Base-by-base conservation (phyloP, 2,113 vertebrate species). In the Dipodomys ordii region DNA sequence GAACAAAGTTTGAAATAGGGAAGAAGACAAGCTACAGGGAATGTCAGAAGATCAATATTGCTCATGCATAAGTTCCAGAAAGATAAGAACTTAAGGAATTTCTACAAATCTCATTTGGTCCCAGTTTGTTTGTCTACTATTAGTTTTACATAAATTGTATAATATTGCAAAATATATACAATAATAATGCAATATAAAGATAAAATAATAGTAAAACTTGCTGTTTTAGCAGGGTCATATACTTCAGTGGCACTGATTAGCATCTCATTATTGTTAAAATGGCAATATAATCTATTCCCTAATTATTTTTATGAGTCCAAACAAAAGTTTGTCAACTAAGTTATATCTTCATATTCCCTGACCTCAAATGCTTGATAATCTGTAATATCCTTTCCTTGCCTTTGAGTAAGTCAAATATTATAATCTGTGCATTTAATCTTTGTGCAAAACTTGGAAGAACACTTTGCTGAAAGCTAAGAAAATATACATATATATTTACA, bases 1-100 rank as follows among this genome's bases (percentile, higher is more conserved):
- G 28, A 81, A 13, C 3, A 32, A 23, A 11, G 6, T 3, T 80
- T 8, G 8, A 6, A 28, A 1, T 9, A 25, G 3, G 2, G 1
- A 3, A 12, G 20, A 65, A 0, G 15, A 3, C 20, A 2, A 44
- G 18, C 2, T 2, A 9, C 12, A 2, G 6, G 22, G 3, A 6
- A 35, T 5, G 1, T 11, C 15, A 28, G 0, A 2, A 82, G 7
- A 28, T 18, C 28, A 35, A 30, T 22, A 12, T 35, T 8, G 1
- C 12, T 0, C 15, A 57, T 57, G 53, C 15, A 18, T 4, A 18
- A 10, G 11, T 8, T 32, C 27, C 8, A 12, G 60, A 32, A 30
- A 16, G 44, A 39, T 46, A 6, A 30, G 32, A 22, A 27, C 15
- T 32, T 22, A 18, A 3, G 6, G 30, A 72, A 49, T 28, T 10